A percentile compares a stretch with the other conserved stretches of the same genome.
Evolutionary conservation across 2,113 vertebrate genomes (phyloP).

Genomic region (Nothoprocta perdicaria): DNA sequence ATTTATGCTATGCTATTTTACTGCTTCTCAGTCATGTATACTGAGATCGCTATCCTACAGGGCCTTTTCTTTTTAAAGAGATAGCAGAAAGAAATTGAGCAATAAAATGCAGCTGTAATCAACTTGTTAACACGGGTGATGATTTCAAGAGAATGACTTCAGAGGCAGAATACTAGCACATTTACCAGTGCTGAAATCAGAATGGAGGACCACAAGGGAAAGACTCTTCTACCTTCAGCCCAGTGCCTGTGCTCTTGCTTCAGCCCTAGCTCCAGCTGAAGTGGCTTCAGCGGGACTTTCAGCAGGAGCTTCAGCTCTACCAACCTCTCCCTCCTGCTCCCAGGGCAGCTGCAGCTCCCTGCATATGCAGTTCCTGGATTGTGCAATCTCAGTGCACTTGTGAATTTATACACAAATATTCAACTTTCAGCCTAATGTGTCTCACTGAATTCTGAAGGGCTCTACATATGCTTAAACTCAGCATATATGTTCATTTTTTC

Average conservation of each 20-base stretch:
- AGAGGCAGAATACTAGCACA: background rate
- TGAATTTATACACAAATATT: background rate
- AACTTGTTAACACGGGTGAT: background rate
- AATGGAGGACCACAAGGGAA: background rate
- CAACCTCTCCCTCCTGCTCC: background rate
- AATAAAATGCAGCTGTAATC: background rate
- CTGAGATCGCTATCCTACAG: background rate
- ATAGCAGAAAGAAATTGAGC: background rate
- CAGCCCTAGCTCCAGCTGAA: background rate
- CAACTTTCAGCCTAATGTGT: background rate
- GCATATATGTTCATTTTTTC: background rate
- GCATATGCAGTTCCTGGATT: background rate
- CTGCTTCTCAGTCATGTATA: background rate
- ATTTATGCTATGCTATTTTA: conserved; percentile 37
- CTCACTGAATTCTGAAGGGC: background rate
- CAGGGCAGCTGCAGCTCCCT: background rate
- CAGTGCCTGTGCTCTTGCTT: background rate
- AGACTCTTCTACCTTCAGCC: background rate
- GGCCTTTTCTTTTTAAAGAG: background rate
- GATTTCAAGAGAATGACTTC: background rate
- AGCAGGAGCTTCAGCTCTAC: background rate
- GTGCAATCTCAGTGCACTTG: background rate
- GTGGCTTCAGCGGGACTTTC: background rate
- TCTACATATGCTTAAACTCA: background rate
- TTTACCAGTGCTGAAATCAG: background rate